These are phyloP conservation scores for Xiphophorus couchianus DNA, from an alignment of 2,113 vertebrate genomes.

Conservation along the genomic window DNA sequence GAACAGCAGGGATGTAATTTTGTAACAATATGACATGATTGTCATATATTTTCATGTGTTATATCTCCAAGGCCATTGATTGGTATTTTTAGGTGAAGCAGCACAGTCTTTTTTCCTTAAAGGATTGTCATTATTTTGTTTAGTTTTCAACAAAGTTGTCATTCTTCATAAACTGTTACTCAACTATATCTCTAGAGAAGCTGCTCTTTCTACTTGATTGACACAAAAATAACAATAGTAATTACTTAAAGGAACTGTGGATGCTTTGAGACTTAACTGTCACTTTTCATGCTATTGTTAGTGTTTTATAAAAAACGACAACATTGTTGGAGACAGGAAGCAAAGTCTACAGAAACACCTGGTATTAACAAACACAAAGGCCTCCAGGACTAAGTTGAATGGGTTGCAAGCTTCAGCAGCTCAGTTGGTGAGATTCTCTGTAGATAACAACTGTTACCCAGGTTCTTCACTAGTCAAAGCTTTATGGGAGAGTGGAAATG, in stretches of 20 bases:
- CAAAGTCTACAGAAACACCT: constrained; percentile 16
- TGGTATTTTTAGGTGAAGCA: constrained; percentile 53
- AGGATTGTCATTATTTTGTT: constrained; percentile 16
- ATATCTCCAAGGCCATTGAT: constrained; percentile 23
- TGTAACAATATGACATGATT: constrained; percentile 6
- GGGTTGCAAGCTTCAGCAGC: too few relatives aligned
- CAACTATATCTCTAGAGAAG: constrained; percentile 20
- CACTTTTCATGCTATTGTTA: constrained; percentile 42
- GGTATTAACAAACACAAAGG: too few relatives aligned
- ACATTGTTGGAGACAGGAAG: constrained; percentile 11
- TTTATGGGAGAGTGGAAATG: too few relatives aligned
- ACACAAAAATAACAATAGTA: constrained; percentile 28
- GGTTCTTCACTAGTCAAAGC: too few relatives aligned
- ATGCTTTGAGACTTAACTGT: constrained; percentile 35
- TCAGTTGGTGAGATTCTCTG: too few relatives aligned
- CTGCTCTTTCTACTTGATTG: constrained; percentile 49
- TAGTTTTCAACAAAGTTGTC: constrained; percentile 28
- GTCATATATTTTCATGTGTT: constrained; percentile 30
- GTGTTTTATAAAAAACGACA: constrained; percentile 6
- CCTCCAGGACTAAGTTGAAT: too few relatives aligned
- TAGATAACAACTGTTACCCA: too few relatives aligned
- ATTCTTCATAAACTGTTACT: constrained; percentile 49
- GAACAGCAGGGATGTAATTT: constrained; percentile 18
- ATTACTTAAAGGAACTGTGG: constrained; percentile 20
- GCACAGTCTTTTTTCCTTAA: constrained; percentile 12